These are phyloP conservation scores for Epizoanthus stellaris DNA, from an alignment of 92 coral and sea anemone species.

Conservation along the genomic window DNA sequence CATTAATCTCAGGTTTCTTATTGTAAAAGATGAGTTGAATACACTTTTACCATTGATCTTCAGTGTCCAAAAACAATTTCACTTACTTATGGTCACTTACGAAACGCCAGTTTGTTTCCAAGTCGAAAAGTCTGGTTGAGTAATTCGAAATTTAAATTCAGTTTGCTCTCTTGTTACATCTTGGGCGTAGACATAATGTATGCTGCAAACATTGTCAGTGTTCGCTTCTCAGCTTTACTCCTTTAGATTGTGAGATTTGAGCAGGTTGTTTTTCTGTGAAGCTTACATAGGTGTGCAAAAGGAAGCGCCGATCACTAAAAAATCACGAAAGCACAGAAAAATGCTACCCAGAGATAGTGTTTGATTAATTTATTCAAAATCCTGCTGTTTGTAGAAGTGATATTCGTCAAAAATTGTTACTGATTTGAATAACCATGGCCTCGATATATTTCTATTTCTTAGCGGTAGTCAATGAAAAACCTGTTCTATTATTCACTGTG, in stretches of 20 bases:
- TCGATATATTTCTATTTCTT: too few relatives aligned
- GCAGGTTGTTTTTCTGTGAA: neutral
- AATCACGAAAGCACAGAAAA: neutral
- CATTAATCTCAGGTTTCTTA: too few relatives aligned
- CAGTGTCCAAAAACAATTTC: too few relatives aligned
- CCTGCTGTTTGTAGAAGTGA: conserved; percentile 9
- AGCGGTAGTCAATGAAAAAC: too few relatives aligned
- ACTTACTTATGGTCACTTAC: neutral
- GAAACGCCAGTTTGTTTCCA: neutral
- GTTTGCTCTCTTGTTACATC: neutral
- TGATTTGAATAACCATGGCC: neutral
- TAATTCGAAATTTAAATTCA: conserved; percentile 19
- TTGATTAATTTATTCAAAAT: neutral
- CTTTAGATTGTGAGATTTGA: neutral
- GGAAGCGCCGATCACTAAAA: neutral
- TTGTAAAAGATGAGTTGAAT: too few relatives aligned
- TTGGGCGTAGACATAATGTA: conserved; percentile 33
- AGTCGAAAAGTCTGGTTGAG: neutral
- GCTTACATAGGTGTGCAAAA: neutral
- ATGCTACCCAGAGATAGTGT: conserved; percentile 3
- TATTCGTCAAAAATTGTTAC: neutral
- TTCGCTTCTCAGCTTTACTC: neutral
- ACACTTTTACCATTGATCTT: too few relatives aligned
- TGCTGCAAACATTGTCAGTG: neutral
- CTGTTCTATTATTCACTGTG: too few relatives aligned